Percentiles rank a stretch among this genome's conserved stretches.
Evolutionary conservation across 2,888 invertebrate genomes (phyloP).

Genomic region (Smittia aterrima): DNA sequence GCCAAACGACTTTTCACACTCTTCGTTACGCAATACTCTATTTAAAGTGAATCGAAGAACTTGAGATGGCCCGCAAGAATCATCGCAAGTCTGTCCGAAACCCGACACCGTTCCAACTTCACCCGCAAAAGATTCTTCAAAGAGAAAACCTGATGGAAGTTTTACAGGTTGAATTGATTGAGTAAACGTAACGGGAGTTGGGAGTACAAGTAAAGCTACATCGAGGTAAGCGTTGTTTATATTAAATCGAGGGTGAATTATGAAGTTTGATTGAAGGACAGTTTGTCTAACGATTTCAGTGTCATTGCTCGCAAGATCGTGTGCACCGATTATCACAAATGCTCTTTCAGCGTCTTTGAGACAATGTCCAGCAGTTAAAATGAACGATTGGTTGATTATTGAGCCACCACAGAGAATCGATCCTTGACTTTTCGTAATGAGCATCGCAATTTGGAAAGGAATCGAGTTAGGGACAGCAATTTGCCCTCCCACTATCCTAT

Average conservation of each 20-base stretch:
- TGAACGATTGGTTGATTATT: background rate
- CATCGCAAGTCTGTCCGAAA: background rate
- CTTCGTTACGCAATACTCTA: background rate
- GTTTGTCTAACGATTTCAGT: background rate
- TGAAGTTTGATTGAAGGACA: background rate
- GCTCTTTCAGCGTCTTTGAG: background rate
- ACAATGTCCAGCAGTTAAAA: slow-evolving; percentile 38
- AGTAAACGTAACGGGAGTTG: slow-evolving; percentile 44
- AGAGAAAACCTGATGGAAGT: slow-evolving; percentile 43
- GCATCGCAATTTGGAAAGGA: slow-evolving; percentile 30
- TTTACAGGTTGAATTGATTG: slow-evolving; percentile 44
- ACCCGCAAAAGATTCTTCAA: slow-evolving; percentile 9
- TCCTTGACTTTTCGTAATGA: background rate
- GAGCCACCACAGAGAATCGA: slow-evolving; percentile 27
- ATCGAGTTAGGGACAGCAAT: background rate
- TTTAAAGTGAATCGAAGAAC: background rate
- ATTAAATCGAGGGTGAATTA: slow-evolving; percentile 26
- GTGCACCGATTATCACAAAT: background rate
- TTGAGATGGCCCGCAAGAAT: background rate
- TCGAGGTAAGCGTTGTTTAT: slow-evolving; percentile 47
- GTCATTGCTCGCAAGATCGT: background rate
- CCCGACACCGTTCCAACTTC: slow-evolving; percentile 16
- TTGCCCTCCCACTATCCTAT: slow-evolving; percentile 10
- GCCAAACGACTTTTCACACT: background rate
- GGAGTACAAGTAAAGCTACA: slow-evolving; percentile 49